phyloP scores from a whole-genome alignment of 2,113 vertebrate genomes.

The Crotalus horridus region DNA sequence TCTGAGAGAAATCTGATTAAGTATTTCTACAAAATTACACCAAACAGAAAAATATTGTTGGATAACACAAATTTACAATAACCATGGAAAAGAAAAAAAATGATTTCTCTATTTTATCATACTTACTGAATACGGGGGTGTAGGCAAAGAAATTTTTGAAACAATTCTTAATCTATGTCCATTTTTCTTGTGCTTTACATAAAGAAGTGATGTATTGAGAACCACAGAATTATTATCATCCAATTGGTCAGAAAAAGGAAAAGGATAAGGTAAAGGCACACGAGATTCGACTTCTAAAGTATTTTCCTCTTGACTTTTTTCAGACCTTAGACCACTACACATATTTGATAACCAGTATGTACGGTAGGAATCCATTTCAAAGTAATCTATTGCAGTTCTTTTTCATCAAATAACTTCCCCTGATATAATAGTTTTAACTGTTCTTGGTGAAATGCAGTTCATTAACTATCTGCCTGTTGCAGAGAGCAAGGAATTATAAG shows the following conservation, averaged over 20 bases:
- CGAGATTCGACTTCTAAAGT: constrained; percentile 91
- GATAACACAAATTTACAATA: background rate
- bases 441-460: constrained; percentile 10
- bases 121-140: constrained; percentile 97
- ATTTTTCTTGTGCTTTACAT: constrained; percentile 79
- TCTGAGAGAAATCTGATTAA: constrained; percentile 1
- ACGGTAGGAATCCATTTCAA: constrained; percentile 86
- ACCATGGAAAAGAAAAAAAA: background rate
- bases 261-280: constrained; percentile 88
- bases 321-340: constrained; percentile 74
- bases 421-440: constrained; percentile 16
- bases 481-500: constrained; percentile 62
- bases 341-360: constrained; percentile 76
- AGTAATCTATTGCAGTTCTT: constrained; percentile 2
- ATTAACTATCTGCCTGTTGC: constrained; percentile 62
- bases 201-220: constrained; percentile 89
- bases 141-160: constrained; percentile 93
- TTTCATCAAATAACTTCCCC: background rate
- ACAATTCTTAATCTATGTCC: constrained; percentile 90
- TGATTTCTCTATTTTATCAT: constrained; percentile 41
- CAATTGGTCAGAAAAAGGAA: constrained; percentile 76
- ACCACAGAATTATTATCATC: constrained; percentile 87
- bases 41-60: background rate
- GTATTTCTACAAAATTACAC: constrained; percentile 1
- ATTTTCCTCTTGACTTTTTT: constrained; percentile 80